Evolutionary conservation across 2,797 vertebrate genomes (phyloP).

Genomic region (Odontamblyopus lacepedii): DNA sequence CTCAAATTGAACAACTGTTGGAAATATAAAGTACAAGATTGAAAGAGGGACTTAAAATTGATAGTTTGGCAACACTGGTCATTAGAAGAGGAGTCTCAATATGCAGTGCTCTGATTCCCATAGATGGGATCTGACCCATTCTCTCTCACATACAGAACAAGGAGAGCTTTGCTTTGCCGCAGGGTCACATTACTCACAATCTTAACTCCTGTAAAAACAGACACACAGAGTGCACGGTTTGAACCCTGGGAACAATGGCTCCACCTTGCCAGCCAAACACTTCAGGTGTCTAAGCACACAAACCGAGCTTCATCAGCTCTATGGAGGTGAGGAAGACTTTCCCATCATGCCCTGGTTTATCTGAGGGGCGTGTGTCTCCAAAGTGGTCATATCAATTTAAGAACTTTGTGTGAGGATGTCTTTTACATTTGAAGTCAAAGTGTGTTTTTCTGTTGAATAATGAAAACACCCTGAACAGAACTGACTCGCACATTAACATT

Average conservation of each 20-base stretch:
- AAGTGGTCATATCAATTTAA: not conserved
- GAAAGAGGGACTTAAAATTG: too few relatives aligned
- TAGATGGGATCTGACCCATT: constrained; percentile 32
- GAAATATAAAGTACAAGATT: not conserved
- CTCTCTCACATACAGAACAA: constrained; percentile 34
- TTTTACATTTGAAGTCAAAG: constrained; percentile 11
- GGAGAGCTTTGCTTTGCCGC: constrained; percentile 46
- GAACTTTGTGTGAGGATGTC: not conserved
- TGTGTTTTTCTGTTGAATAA: constrained; percentile 42
- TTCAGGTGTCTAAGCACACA: constrained; percentile 56
- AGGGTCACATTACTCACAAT: constrained; percentile 50
- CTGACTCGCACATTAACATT: constrained; percentile 18
- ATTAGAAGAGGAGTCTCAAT: not conserved
- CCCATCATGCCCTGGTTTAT: constrained; percentile 26
- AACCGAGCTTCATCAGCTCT: constrained; percentile 27
- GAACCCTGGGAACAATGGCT: constrained; percentile 37
- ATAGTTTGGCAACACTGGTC: too few relatives aligned
- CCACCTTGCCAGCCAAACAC: constrained; percentile 20
- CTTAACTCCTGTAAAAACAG: constrained; percentile 49
- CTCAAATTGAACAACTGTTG: not conserved
- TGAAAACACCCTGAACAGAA: constrained; percentile 34
- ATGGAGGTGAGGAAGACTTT: constrained; percentile 18
- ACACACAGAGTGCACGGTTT: constrained; percentile 14
- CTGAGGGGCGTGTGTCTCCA: not conserved
- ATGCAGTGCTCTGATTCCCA: constrained; percentile 8